Conservation (phyloP, 2,113 vertebrate genomes). For the Oncorhynchus gorbuscha region DNA sequence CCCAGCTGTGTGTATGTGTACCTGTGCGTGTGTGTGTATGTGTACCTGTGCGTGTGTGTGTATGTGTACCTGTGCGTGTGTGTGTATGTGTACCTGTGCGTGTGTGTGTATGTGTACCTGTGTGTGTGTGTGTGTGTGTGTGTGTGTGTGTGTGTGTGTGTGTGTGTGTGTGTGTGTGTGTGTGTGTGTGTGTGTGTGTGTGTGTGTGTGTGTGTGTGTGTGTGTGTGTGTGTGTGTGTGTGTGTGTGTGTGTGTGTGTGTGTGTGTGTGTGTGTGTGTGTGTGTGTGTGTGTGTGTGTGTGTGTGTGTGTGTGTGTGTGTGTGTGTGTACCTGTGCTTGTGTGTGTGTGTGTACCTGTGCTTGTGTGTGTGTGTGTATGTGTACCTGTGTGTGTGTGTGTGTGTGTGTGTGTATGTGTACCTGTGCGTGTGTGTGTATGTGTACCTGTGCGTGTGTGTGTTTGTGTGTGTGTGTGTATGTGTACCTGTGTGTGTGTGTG, state of each 20-base stretch:
- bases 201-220: not conserved
- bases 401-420: too few species aligned
- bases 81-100: not conserved
- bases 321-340: too few species aligned
- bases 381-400: too few species aligned
- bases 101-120: not conserved
- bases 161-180: not conserved
- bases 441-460: not conserved
- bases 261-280: too few species aligned
- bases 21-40: slow-evolving; percentile 8
- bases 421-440: too few species aligned
- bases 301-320: too few species aligned
- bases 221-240: not conserved
- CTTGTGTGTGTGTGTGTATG: too few species aligned
- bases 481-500: not conserved
- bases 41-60: not conserved
- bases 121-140: not conserved
- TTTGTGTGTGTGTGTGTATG: slow-evolving; percentile 1
- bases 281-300: too few species aligned
- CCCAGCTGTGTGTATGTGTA: slow-evolving; percentile 29
- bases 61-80: too few species aligned
- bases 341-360: not conserved
- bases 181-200: not conserved
- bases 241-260: not conserved
- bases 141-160: not conserved